A percentile compares a stretch with the other conserved stretches of the same genome.
phyloP scores from a whole-genome alignment of 2,113 vertebrate species.

The Dromiciops gliroides region DNA sequence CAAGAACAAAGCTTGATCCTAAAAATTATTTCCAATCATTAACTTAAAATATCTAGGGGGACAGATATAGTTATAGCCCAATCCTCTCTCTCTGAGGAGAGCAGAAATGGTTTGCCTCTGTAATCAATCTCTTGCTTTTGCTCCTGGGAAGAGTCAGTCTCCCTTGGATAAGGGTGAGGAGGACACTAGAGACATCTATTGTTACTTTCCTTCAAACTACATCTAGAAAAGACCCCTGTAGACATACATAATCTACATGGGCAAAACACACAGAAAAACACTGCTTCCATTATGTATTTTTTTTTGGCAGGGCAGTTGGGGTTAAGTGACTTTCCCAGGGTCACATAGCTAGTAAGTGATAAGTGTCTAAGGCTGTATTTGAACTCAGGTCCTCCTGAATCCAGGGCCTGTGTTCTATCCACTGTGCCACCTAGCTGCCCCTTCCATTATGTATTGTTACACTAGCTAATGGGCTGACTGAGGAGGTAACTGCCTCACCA shows the following conservation, averaged over 20 bases:
- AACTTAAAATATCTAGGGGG: neutral
- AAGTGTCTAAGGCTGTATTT: no score
- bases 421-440: no score
- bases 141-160: neutral
- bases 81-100: neutral
- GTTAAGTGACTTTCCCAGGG: no score
- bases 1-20: neutral
- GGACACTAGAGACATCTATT: neutral
- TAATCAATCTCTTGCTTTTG: neutral
- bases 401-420: no score
- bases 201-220: neutral
- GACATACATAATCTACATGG: neutral
- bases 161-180: neutral
- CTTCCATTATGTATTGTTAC: neutral
- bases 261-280: neutral
- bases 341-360: no score
- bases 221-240: neutral
- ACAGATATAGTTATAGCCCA: neutral
- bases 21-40: neutral
- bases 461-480: neutral
- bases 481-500: neutral
- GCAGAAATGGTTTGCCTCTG: neutral
- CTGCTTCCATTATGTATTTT: no score
- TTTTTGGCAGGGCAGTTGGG: no score
- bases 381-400: no score